Base-by-base conservation (phyloP, 2,888 invertebrate species). In the Lamproptera curius region DNA sequence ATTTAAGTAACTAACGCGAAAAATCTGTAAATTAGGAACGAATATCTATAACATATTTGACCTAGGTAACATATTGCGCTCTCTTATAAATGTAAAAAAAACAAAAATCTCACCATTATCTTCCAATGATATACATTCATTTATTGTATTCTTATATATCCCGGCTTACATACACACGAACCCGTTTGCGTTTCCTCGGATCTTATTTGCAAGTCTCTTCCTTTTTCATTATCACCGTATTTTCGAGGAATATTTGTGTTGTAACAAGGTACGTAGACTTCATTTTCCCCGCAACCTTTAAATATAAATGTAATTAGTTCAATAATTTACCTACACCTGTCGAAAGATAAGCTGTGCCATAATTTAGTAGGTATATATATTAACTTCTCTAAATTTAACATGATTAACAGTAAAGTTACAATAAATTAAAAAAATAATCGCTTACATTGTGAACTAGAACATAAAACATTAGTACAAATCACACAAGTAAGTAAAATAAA, bases 191-290 rank as follows among this genome's bases (percentile, higher is more conserved):
- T 33, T 20, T 33, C 33, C 33, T 45, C 11, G 2, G 38, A 38
- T 23, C 33, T 20, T 38, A 45, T 33, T 45, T 45, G 38, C 38
- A 31, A 45, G 38, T 45, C 23, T 14, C 33, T 20, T 39, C 4
- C 20, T 45, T 45, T 39, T 23, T 23, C 39, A 39, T 34, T 34
- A 46, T 31, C 38, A 31, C 17, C n/a, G 17, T 15, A 38, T 28
- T n/a, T 16, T 43, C 16, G 16, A 1, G 26, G 26, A 9, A 1
- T 20, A n/a, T 8, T 1, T 11, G 36, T 35, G 14, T 43, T 10
- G 3, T 8, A 11, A 15, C 16, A 9, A 26, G 26, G 13, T 10
- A 15, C 2, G 16, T 28, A 38, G 23, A 38, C 13, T 38, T 38
- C 23, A 2, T 38, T 38, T 23, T 13, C 6, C 23, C 15, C 16